A percentile compares a stretch with the other conserved stretches of the same genome.
phyloP scores from a whole-genome alignment of 2,113 vertebrate genomes.

The Opisthocomus hoazin region DNA sequence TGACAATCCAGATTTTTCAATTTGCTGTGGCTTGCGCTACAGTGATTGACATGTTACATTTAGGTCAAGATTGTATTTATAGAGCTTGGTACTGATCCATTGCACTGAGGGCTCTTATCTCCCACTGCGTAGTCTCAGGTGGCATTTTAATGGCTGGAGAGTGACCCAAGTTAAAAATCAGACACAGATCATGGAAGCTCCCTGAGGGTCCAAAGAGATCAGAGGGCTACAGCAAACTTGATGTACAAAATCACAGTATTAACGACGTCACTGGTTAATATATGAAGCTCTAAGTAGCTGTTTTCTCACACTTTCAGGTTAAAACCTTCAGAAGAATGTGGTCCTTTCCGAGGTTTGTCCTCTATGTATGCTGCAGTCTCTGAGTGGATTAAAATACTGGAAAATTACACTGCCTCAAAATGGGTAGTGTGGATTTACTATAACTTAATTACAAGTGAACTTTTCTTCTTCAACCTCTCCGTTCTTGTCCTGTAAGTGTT shows the following conservation, averaged over 20 bases:
- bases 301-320: constrained; percentile 63
- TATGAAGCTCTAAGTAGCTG: neutral
- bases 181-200: neutral
- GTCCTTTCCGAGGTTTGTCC: constrained; percentile 84
- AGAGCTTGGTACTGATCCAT: neutral
- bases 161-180: neutral
- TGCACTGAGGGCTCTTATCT: neutral
- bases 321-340: constrained; percentile 84
- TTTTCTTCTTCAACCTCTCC: constrained; percentile 87
- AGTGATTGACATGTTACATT: neutral
- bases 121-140: neutral
- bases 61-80: neutral
- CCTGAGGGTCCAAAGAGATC: neutral
- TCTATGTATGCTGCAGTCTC: constrained; percentile 74
- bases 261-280: neutral
- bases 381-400: constrained; percentile 74
- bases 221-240: neutral
- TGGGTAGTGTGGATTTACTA: constrained; percentile 88
- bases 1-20: neutral
- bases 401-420: neutral
- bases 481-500: constrained; percentile 82
- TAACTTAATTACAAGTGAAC: constrained; percentile 80
- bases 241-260: neutral
- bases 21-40: neutral
- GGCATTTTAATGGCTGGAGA: neutral